Percentiles rank a stretch among this genome's conserved stretches.
Evolutionary conservation across 2,888 invertebrate genomes (phyloP).

Genomic region (Drosophila kanekoi): DNA sequence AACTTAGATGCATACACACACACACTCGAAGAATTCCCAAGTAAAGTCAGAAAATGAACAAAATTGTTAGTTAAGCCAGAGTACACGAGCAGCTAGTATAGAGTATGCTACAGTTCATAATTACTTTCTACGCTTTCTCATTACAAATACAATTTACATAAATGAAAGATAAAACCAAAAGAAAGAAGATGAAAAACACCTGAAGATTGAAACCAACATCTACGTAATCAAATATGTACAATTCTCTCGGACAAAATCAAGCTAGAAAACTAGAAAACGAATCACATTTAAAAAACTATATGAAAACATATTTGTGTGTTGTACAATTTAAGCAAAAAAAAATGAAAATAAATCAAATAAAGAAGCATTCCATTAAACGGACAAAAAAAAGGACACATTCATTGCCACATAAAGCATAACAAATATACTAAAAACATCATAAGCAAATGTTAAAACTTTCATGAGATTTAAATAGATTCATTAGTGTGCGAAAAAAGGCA

Average conservation of each 20-base stretch:
- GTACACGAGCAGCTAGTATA: conserved; percentile 1
- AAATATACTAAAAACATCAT: conserved; percentile 25
- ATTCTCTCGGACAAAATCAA: conserved; percentile 43
- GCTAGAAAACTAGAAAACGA: conserved; percentile 8
- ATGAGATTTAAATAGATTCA: conserved; percentile 70
- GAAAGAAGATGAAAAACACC: conserved; percentile 23
- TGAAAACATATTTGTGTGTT: conserved; percentile 53
- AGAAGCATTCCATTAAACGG: not conserved
- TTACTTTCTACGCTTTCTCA: conserved; percentile 22
- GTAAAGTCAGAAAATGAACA: not conserved
- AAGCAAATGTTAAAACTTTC: conserved; percentile 57
- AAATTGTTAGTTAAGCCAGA: conserved; percentile 21
- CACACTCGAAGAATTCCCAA: not conserved
- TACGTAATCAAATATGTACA: conserved; percentile 74
- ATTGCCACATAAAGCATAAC: conserved; percentile 38
- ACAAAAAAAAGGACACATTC: conserved; percentile 36
- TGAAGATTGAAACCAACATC: conserved; percentile 52
- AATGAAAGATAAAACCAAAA: conserved; percentile 6
- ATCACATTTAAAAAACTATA: conserved; percentile 20
- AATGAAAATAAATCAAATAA: not conserved
- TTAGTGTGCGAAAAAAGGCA: conserved; percentile 53
- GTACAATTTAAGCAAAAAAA: conserved; percentile 27
- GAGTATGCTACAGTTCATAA: conserved; percentile 13
- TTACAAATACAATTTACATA: not conserved
- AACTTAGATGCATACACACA: not conserved